phyloP scores from a whole-genome alignment of 2,113 vertebrate species.

The Pyrgilauda ruficollis region DNA sequence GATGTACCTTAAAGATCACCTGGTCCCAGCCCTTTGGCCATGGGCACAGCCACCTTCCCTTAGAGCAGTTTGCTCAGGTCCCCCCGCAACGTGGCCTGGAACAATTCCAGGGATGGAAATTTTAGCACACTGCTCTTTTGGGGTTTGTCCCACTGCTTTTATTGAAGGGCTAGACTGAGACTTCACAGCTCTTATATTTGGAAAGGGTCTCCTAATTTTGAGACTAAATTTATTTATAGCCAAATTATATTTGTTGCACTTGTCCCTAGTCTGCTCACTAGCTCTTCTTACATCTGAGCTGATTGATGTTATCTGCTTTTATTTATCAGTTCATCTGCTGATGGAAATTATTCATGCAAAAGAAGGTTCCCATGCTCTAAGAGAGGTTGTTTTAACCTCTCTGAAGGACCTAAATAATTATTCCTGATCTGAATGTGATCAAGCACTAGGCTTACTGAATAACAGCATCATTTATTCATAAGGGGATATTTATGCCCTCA shows the following conservation, averaged over 20 bases:
- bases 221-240: not conserved
- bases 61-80: not conserved
- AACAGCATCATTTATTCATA: slow-evolving; percentile 3
- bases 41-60: not conserved
- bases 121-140: not conserved
- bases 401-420: not conserved
- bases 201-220: not conserved
- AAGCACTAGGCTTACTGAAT: not conserved
- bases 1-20: not conserved
- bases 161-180: not conserved
- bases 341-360: not conserved
- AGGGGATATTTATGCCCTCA: not conserved
- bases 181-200: not conserved
- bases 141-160: not conserved
- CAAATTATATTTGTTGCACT: not conserved
- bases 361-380: not conserved
- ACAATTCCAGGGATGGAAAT: not conserved
- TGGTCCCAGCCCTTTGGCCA: not conserved
- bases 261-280: not conserved
- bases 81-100: not conserved
- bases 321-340: not conserved
- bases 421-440: not conserved
- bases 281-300: not conserved
- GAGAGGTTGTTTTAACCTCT: slow-evolving; percentile 1
- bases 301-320: not conserved